These are phyloP conservation scores for Hypothenemus hampei DNA, from an alignment of 1,140 invertebrate species.

Conservation along the genomic window DNA sequence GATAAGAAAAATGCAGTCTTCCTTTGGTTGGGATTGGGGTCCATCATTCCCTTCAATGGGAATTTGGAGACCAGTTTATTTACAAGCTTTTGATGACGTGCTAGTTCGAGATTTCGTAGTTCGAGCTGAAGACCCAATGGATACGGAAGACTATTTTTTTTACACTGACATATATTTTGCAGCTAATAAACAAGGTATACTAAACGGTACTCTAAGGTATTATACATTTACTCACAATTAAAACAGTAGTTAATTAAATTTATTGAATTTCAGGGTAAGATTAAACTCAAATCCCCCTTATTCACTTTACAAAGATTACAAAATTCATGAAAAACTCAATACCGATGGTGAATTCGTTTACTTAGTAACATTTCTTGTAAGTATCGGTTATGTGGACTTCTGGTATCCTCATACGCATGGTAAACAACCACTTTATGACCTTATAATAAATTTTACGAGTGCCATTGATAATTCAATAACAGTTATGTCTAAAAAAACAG, in stretches of 20 bases:
- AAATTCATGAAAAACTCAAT: conserved; percentile 16
- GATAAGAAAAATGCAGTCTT: conserved; percentile 94
- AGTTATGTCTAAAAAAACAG: conserved; percentile 57
- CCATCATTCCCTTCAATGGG: conserved; percentile 87
- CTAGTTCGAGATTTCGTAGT: conserved; percentile 50
- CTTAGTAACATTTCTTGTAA: conserved; percentile 36
- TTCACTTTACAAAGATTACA: conserved; percentile 1
- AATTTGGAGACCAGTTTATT: conserved; percentile 57
- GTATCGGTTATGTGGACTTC: conserved; percentile 49
- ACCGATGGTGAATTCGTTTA: conserved; percentile 22
- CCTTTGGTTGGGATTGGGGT: conserved; percentile 98
- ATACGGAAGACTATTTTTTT: conserved; percentile 47
- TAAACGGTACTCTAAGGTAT: conserved; percentile 25
- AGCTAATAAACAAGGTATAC: conserved; percentile 3
- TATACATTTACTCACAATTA: neutral
- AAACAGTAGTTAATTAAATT: no score
- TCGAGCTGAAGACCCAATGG: conserved; percentile 37
- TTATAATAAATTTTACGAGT: conserved; percentile 53
- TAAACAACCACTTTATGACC: conserved; percentile 68
- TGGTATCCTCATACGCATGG: conserved; percentile 98
- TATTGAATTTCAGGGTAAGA: conserved; percentile 8
- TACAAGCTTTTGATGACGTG: conserved; percentile 49
- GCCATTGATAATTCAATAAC: conserved; percentile 38
- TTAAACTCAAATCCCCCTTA: conserved; percentile 1
- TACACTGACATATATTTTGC: conserved; percentile 39